Percentiles rank a stretch among this genome's conserved stretches.
Evolutionary conservation across 2,113 vertebrate species (phyloP).

Genomic region (Rhinolophus sinicus): DNA sequence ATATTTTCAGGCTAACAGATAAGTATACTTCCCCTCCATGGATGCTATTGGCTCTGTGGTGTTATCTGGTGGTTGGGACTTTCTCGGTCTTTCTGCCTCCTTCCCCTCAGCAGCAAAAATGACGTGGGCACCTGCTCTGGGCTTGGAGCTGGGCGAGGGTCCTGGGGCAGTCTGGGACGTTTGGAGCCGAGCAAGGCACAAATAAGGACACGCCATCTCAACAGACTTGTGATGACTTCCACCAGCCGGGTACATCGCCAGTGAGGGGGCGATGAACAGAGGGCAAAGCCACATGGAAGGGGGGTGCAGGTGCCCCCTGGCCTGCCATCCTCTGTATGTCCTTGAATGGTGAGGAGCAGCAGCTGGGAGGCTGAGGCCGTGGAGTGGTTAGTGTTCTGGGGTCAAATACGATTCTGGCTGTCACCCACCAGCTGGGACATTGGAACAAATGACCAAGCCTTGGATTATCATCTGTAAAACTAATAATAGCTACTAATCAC

Average conservation of each 20-base stretch:
- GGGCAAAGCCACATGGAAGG: background rate
- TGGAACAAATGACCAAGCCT: background rate
- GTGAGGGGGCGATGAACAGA: background rate
- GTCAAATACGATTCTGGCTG: background rate
- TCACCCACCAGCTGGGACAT: background rate
- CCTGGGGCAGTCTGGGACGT: background rate
- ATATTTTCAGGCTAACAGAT: background rate
- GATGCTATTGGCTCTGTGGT: background rate
- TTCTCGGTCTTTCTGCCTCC: background rate
- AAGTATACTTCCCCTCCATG: background rate
- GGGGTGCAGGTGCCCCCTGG: background rate
- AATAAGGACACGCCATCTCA: background rate
- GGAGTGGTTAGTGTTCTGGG: background rate
- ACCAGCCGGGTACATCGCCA: no score
- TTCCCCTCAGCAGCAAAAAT: background rate
- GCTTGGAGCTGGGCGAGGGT: background rate
- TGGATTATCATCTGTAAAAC: background rate
- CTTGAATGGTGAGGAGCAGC: background rate
- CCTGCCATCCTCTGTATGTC: no score
- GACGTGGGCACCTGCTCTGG: background rate
- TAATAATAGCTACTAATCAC: background rate
- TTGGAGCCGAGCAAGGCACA: background rate
- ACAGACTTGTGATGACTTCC: background rate
- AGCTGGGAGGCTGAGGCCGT: background rate
- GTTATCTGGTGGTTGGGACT: background rate